Evolutionary conservation across 1,140 invertebrate species (phyloP).

Genomic region (Bacillus rossius): DNA sequence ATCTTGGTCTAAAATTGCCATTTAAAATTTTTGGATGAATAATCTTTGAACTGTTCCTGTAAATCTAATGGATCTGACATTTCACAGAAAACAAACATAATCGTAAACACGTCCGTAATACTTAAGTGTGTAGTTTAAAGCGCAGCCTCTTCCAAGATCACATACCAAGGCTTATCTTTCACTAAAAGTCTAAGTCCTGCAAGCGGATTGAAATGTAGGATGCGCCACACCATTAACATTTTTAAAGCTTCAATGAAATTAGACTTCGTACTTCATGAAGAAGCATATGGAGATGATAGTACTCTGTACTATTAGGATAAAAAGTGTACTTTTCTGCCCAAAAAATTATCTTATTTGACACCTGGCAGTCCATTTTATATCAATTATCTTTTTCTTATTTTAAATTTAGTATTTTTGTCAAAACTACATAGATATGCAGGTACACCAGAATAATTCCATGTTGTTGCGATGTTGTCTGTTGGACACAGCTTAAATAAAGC

Average conservation of each 20-base stretch:
- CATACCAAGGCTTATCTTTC: background rate
- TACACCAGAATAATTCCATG: no score
- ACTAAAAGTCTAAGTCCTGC: background rate
- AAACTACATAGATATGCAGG: no score
- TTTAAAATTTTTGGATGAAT: conserved; percentile 15
- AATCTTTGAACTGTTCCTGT: conserved; percentile 14
- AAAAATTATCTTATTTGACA: no score
- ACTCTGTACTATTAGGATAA: conserved; percentile 17
- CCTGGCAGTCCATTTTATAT: no score
- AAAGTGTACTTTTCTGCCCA: no score
- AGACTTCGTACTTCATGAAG: conserved; percentile 35
- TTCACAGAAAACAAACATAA: conserved; percentile 18
- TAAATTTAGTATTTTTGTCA: no score
- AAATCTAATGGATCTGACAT: conserved; percentile 13
- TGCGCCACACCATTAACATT: conserved; percentile 31
- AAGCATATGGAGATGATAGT: conserved; percentile 32
- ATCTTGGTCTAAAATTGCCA: no score
- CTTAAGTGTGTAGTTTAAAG: conserved; percentile 4
- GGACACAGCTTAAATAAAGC: no score
- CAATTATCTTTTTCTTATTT: no score
- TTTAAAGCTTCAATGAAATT: conserved; percentile 32
- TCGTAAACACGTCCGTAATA: conserved; percentile 16
- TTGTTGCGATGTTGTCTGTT: no score
- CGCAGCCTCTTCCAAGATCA: background rate
- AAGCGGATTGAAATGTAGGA: background rate